A percentile compares a stretch with the other conserved stretches of the same genome.
Evolutionary conservation across 2,888 invertebrate genomes (phyloP).

Genomic region (Himalopsyche anomala): DNA sequence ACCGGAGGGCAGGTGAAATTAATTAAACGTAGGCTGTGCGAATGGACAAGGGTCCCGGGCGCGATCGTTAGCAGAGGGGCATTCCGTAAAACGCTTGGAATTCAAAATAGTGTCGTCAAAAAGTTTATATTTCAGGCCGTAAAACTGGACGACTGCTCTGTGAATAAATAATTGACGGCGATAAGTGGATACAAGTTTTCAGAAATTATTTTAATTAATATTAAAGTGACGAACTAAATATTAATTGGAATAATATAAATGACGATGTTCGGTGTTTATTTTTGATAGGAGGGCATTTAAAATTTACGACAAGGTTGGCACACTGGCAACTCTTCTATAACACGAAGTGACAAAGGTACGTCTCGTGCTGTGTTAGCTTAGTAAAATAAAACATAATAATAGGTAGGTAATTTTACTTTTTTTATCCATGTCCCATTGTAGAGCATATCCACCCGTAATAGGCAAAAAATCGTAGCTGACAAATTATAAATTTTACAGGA

Average conservation of each 20-base stretch:
- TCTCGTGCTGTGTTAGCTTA: too few relatives aligned
- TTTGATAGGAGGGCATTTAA: too few relatives aligned
- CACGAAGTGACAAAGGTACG: too few relatives aligned
- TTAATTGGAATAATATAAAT: neutral
- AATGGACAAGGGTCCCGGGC: conserved; percentile 11
- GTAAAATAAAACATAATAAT: too few relatives aligned
- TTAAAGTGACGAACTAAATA: neutral
- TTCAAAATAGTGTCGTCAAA: conserved; percentile 9
- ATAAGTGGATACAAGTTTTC: neutral
- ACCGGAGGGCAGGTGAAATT: neutral
- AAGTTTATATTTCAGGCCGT: neutral
- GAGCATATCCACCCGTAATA: too few relatives aligned
- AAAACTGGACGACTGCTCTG: neutral
- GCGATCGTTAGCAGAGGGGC: neutral
- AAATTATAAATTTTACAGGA: too few relatives aligned
- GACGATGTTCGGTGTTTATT: too few relatives aligned
- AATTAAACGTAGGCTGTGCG: neutral
- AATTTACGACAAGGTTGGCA: too few relatives aligned
- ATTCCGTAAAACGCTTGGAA: neutral
- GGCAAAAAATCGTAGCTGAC: too few relatives aligned
- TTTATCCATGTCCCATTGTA: too few relatives aligned
- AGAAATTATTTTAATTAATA: conserved; percentile 1
- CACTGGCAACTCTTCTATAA: too few relatives aligned
- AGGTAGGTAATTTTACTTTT: too few relatives aligned
- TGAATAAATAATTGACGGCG: conserved; percentile 11